Conservation (phyloP, 1,140 invertebrate genomes). For the Elymnias hypermnestra region DNA sequence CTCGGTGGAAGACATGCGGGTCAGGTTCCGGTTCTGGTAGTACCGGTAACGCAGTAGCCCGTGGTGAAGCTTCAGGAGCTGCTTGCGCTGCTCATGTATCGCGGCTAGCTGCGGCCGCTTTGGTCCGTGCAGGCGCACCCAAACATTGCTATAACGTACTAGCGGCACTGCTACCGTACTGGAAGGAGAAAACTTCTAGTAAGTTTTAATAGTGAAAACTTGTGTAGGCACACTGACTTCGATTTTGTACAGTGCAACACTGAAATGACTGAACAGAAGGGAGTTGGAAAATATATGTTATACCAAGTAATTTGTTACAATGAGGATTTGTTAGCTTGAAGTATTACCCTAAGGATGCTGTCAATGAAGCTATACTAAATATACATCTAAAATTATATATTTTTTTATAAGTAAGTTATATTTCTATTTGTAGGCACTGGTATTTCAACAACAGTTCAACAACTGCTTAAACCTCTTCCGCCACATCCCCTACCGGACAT, state of each 20-base stretch:
- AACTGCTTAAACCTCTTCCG: conserved; percentile 88
- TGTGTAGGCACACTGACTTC: too few relatives aligned
- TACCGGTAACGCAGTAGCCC: conserved; percentile 21
- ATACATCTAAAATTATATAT: too few relatives aligned
- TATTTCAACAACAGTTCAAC: conserved; percentile 41
- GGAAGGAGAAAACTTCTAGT: conserved; percentile 77
- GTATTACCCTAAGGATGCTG: too few relatives aligned
- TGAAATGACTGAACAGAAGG: too few relatives aligned
- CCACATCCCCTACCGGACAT: conserved; percentile 91
- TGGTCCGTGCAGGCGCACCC: conserved; percentile 87
- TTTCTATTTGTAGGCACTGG: conserved; percentile 32
- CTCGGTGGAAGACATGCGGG: conserved; percentile 80
- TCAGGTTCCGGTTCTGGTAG: conserved; percentile 25
- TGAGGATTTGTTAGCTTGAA: too few relatives aligned
- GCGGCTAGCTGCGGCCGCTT: conserved; percentile 86
- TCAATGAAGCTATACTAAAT: too few relatives aligned
- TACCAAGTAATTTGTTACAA: too few relatives aligned
- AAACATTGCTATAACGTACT: conserved; percentile 89
- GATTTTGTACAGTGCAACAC: too few relatives aligned
- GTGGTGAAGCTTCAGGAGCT: conserved; percentile 54
- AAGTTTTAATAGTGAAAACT: too few relatives aligned
- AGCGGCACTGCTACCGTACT: conserved; percentile 88
- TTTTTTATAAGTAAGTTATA: too few relatives aligned
- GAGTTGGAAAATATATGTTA: too few relatives aligned
- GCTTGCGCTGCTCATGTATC: conserved; percentile 87